These are phyloP conservation scores for Ormyrus labotus DNA, from an alignment of 2,888 invertebrate species.

Conservation along the genomic window DNA sequence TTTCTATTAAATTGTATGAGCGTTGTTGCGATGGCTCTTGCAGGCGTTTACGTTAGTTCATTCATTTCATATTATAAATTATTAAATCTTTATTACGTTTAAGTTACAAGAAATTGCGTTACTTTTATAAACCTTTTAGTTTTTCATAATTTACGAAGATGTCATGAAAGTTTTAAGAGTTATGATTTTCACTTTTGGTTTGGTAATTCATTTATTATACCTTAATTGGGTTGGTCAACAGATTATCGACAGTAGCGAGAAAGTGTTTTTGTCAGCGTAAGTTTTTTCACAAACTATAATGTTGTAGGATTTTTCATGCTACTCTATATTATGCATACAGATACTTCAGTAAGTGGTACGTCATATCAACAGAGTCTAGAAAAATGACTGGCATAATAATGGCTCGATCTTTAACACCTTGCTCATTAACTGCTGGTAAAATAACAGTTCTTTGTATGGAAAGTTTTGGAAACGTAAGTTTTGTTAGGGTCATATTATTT, in stretches of 20 bases:
- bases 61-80: background rate
- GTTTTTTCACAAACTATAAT: background rate
- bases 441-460: background rate
- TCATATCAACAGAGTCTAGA: background rate
- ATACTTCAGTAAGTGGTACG: conserved; percentile 10
- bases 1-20: background rate
- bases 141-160: background rate
- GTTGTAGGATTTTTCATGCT: too few species aligned
- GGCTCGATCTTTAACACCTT: conserved; percentile 1
- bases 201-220: conserved; percentile 12
- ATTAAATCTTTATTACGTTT: background rate
- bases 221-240: conserved; percentile 10
- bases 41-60: background rate
- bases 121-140: background rate
- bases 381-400: background rate
- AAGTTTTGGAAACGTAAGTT: conserved; percentile 24
- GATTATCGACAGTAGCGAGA: conserved; percentile 14
- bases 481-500: too few species aligned
- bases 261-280: background rate
- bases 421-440: too few species aligned
- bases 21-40: background rate
- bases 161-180: background rate
- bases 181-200: background rate
- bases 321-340: background rate
- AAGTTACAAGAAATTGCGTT: background rate